phyloP scores from a whole-genome alignment of 2,113 vertebrate genomes.

The Artemisiospiza belli region DNA sequence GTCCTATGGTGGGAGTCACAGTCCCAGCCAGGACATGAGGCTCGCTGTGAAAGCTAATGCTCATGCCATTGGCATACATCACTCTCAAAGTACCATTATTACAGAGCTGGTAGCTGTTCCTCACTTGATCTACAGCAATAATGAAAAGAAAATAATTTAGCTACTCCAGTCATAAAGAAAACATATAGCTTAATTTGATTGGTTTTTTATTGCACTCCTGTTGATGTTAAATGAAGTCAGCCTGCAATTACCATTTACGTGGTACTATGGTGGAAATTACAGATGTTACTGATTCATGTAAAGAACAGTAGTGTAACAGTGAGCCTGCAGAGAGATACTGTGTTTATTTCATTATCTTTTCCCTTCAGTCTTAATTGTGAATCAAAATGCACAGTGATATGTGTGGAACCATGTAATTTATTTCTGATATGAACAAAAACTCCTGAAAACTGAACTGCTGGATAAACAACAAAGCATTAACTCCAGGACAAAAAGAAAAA shows the following conservation, averaged over 20 bases:
- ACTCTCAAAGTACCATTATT: slow-evolving; percentile 96
- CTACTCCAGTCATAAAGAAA: slow-evolving; percentile 69
- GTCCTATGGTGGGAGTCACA: slow-evolving; percentile 94
- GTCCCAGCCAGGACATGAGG: slow-evolving; percentile 96
- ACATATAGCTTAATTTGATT: slow-evolving; percentile 69
- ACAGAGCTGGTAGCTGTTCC: slow-evolving; percentile 98
- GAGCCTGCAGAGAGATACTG: slow-evolving; percentile 69
- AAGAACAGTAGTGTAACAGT: slow-evolving; percentile 70
- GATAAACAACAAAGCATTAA: slow-evolving; percentile 34
- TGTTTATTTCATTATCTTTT: slow-evolving; percentile 67
- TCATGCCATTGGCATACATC: slow-evolving; percentile 98
- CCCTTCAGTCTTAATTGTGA: slow-evolving; percentile 69
- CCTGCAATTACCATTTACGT: slow-evolving; percentile 70
- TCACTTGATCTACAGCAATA: slow-evolving; percentile 91
- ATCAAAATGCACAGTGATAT: slow-evolving; percentile 63
- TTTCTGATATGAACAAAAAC: slow-evolving; percentile 45
- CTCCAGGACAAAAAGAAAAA: not conserved
- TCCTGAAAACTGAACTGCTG: slow-evolving; percentile 54
- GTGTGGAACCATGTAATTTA: slow-evolving; percentile 55
- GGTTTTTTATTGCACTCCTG: slow-evolving; percentile 71
- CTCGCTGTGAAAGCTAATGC: slow-evolving; percentile 98
- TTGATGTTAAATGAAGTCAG: slow-evolving; percentile 72
- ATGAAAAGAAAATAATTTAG: slow-evolving; percentile 66
- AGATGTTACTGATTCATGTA: slow-evolving; percentile 66
- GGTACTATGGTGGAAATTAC: slow-evolving; percentile 64